Conservation (phyloP, 2,888 invertebrate genomes). For the Cosmia pyralina region DNA sequence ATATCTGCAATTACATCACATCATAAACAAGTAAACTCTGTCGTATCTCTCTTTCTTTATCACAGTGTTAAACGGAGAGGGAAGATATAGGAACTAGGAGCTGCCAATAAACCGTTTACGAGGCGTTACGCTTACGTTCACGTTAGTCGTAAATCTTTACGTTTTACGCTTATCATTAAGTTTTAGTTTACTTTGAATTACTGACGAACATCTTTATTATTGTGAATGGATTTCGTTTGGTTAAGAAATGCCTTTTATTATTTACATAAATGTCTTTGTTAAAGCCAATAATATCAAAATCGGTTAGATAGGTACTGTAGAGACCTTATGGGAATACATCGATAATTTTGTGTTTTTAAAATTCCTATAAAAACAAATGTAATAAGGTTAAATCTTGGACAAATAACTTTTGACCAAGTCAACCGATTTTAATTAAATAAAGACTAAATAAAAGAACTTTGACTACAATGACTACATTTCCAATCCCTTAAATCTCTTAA, state of each 20-base stretch:
- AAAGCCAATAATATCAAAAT: no score
- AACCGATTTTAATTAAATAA: no score
- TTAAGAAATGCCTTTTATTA: not conserved
- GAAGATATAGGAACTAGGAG: conserved; percentile 15
- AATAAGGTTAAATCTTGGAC: no score
- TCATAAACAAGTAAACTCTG: conserved; percentile 53
- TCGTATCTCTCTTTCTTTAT: conserved; percentile 34
- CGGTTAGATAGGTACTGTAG: no score
- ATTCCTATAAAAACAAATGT: no score
- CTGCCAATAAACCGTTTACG: conserved; percentile 62
- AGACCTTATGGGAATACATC: no score
- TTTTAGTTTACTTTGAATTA: conserved; percentile 59
- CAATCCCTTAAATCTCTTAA: no score
- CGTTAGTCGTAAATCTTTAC: conserved; percentile 58
- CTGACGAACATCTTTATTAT: conserved; percentile 32
- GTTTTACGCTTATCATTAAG: conserved; percentile 56
- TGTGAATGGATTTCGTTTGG: conserved; percentile 20
- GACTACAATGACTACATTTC: no score
- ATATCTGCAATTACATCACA: conserved; percentile 57
- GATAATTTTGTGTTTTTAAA: no score
- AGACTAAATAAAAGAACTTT: no score
- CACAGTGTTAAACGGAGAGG: conserved; percentile 24
- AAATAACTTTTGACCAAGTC: no score
- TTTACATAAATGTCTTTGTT: not conserved
- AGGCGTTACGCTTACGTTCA: conserved; percentile 57